These are phyloP conservation scores for Uloborus plumipes DNA, from an alignment of 2,888 invertebrate species.

Conservation along the genomic window DNA sequence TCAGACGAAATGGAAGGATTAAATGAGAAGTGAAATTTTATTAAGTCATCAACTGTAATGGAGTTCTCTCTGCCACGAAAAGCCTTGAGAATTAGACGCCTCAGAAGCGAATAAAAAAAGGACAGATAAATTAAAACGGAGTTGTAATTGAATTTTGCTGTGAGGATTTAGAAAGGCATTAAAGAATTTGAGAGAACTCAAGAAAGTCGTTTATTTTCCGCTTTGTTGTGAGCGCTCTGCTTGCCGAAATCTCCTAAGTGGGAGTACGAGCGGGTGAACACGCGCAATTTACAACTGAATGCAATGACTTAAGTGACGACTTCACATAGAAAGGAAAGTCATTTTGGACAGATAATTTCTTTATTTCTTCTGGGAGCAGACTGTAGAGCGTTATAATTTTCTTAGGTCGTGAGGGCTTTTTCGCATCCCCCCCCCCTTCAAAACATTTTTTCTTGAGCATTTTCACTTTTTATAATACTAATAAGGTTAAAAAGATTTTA, in stretches of 20 bases:
- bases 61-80: not conserved
- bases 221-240: constrained; percentile 10
- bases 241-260: constrained; percentile 1
- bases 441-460: too few species aligned
- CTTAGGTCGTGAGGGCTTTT: too few species aligned
- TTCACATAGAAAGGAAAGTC: too few species aligned
- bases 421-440: too few species aligned
- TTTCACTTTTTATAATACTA: too few species aligned
- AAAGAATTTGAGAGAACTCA: constrained; percentile 24
- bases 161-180: not conserved
- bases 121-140: constrained; percentile 24
- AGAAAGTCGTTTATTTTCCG: constrained; percentile 19
- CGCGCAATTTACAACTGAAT: too few species aligned
- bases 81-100: not conserved
- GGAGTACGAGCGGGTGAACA: not conserved
- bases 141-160: constrained; percentile 31
- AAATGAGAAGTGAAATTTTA: constrained; percentile 41
- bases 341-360: too few species aligned
- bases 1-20: constrained; percentile 5
- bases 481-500: too few species aligned
- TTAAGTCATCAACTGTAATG: constrained; percentile 15
- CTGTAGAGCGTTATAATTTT: too few species aligned
- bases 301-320: too few species aligned
- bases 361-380: too few species aligned
- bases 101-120: not conserved